Percentiles rank a stretch among this genome's conserved stretches.
Conservation (phyloP, 2,113 vertebrate species). For the Elgaria multicarinata region DNA sequence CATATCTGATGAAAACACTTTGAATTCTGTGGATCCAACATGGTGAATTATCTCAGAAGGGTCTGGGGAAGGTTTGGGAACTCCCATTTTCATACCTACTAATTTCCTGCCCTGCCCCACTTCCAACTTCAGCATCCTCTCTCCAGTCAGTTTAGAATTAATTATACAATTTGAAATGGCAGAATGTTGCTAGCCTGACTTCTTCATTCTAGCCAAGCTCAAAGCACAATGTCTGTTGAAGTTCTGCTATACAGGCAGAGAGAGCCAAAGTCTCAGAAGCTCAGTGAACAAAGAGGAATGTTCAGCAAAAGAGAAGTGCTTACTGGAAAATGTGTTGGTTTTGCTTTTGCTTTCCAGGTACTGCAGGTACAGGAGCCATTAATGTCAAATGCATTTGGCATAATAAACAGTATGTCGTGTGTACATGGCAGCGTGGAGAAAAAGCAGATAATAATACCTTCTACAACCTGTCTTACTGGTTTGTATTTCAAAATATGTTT, state of each 20-base stretch:
- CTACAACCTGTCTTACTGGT: constrained; percentile 70
- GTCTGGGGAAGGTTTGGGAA: not conserved
- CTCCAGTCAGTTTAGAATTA: not conserved
- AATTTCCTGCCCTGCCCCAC: too few species aligned
- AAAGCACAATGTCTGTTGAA: not conserved
- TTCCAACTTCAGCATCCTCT: too few species aligned
- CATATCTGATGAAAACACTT: not conserved
- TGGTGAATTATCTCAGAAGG: not conserved
- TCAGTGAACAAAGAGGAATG: too few species aligned
- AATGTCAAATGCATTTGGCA: constrained; percentile 66
- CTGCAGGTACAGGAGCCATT: constrained; percentile 58
- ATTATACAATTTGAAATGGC: not conserved
- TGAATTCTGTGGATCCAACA: too few species aligned
- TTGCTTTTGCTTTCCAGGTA: constrained; percentile 57
- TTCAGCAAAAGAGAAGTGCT: too few species aligned
- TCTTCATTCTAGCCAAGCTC: not conserved
- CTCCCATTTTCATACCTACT: not conserved
- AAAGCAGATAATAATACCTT: constrained; percentile 29
- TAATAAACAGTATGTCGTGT: constrained; percentile 60
- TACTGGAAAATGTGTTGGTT: too few species aligned
- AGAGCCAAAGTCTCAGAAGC: not conserved
- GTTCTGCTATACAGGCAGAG: not conserved
- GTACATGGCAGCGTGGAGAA: constrained; percentile 61
- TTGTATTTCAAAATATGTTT: constrained; percentile 11
- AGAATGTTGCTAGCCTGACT: not conserved